Evolutionary conservation across 2,113 vertebrate species (phyloP).

Genomic region (Gobiocypris rarus): DNA sequence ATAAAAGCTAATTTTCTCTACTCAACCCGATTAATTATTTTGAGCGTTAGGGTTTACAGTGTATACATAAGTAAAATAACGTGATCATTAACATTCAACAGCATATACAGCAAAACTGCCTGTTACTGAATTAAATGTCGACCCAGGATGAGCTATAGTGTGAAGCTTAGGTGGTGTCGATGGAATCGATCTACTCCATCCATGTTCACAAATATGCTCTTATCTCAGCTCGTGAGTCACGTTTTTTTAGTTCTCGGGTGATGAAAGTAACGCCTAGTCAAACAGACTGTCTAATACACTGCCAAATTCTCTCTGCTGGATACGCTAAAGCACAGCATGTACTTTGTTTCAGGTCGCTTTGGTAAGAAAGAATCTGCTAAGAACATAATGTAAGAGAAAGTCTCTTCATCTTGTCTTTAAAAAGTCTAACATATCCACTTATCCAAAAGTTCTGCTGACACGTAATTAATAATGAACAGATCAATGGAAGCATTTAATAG

Average conservation of each 20-base stretch:
- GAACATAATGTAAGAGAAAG: neutral
- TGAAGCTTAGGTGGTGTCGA: no score
- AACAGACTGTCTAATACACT: neutral
- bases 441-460: neutral
- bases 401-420: neutral
- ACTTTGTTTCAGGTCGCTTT: neutral
- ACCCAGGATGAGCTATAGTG: no score
- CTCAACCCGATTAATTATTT: no score
- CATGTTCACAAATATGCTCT: no score
- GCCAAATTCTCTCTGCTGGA: neutral
- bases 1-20: no score
- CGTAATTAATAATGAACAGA: neutral
- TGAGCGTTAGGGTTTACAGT: no score
- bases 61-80: no score
- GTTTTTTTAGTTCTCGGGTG: neutral
- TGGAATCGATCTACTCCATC: no score
- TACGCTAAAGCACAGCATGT: neutral
- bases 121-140: no score
- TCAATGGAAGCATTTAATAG: constrained; percentile 15
- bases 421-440: neutral
- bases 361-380: neutral
- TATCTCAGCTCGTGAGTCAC: neutral
- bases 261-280: neutral
- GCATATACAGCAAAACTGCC: no score
- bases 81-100: no score